Evolutionary conservation across 2,888 invertebrate species (phyloP).

Genomic region (Prostheceraeus crozeri): DNA sequence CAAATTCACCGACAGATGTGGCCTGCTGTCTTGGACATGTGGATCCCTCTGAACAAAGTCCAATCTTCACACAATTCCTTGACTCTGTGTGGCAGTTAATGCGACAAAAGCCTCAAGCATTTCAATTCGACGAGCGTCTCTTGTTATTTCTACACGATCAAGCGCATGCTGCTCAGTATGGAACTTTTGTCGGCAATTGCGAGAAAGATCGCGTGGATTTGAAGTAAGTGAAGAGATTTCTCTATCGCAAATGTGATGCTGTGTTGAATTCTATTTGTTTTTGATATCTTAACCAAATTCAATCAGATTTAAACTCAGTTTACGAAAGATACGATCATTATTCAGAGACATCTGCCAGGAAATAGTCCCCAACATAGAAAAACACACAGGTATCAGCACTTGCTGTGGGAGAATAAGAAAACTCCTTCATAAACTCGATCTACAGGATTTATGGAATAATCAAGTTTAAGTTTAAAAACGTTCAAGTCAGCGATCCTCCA

Average conservation of each 20-base stretch:
- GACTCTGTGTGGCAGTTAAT: slow-evolving; percentile 81
- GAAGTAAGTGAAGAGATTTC: slow-evolving; percentile 18
- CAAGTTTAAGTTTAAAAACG: no score
- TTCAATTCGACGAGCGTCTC: slow-evolving; percentile 94
- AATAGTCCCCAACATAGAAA: no score
- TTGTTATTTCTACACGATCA: slow-evolving; percentile 87
- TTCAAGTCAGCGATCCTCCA: no score
- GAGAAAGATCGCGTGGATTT: slow-evolving; percentile 78
- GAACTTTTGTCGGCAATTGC: slow-evolving; percentile 95
- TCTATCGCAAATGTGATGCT: not conserved
- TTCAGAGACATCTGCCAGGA: no score
- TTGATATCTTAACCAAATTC: slow-evolving; percentile 14
- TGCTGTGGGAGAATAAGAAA: no score
- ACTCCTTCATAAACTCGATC: no score
- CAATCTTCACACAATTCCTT: slow-evolving; percentile 94
- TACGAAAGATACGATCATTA: no score
- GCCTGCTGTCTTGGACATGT: slow-evolving; percentile 63
- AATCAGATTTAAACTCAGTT: slow-evolving; percentile 1
- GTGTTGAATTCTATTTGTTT: slow-evolving; percentile 4
- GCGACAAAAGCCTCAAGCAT: slow-evolving; percentile 68
- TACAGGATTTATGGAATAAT: no score
- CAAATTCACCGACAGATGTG: slow-evolving; percentile 66
- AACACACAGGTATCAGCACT: no score
- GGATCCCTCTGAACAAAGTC: slow-evolving; percentile 88
- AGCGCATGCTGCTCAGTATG: slow-evolving; percentile 81